Conservation (phyloP, 2,113 vertebrate genomes). For the Leucopternis melanops region DNA sequence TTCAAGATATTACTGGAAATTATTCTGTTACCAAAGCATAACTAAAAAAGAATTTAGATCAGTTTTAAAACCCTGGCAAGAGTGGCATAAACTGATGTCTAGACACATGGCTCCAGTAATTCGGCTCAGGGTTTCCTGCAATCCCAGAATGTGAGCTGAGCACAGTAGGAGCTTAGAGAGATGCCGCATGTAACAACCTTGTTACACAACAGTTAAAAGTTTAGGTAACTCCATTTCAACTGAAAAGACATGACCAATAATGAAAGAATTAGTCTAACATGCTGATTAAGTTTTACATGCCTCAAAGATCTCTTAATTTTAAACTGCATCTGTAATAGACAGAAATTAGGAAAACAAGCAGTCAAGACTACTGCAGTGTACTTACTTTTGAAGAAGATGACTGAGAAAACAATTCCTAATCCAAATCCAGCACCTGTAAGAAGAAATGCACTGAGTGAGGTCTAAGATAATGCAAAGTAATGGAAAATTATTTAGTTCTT, state of each 20-base stretch:
- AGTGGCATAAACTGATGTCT: background rate
- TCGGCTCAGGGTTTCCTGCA: background rate
- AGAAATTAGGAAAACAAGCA: background rate
- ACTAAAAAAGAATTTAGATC: background rate
- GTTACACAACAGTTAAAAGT: background rate
- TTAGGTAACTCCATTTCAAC: background rate
- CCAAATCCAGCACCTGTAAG: constrained; percentile 83
- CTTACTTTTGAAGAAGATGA: constrained; percentile 92
- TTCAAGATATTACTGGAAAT: background rate
- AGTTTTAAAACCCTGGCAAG: background rate
- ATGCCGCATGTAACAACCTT: background rate
- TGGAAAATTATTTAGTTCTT: background rate
- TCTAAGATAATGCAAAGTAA: background rate
- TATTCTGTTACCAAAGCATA: background rate
- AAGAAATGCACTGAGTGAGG: background rate
- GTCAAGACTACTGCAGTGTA: background rate
- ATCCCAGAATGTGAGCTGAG: background rate
- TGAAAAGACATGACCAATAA: background rate
- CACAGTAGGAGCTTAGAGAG: background rate
- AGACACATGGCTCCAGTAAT: background rate
- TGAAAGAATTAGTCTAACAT: background rate
- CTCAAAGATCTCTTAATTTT: background rate
- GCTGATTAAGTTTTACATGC: background rate
- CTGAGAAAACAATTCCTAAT: constrained; percentile 84
- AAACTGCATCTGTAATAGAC: background rate